Percentiles rank a stretch among this genome's conserved stretches.
phyloP scores from a whole-genome alignment of 2,888 invertebrate genomes.

The Ditula angustiorana region DNA sequence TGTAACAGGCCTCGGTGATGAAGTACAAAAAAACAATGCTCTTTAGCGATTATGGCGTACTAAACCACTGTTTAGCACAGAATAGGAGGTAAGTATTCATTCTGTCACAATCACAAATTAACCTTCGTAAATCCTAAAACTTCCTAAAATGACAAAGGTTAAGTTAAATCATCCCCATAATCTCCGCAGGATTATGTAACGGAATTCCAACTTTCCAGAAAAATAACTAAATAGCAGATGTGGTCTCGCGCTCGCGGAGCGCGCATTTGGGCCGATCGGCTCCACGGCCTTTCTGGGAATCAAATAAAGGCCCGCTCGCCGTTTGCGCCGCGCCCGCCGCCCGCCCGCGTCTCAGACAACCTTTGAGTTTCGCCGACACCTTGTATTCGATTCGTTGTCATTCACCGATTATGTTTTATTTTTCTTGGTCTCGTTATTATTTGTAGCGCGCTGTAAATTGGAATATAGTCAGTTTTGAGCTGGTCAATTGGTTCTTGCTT shows the following conservation, averaged over 20 bases:
- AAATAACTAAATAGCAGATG: constrained; percentile 76
- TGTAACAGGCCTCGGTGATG: too few relatives aligned
- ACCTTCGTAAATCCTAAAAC: neutral
- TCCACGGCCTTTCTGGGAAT: constrained; percentile 79
- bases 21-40: too few relatives aligned
- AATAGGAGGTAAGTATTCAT: too few relatives aligned
- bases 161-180: constrained; percentile 21
- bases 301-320: constrained; percentile 57
- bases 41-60: too few relatives aligned
- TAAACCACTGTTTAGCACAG: too few relatives aligned
- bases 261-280: constrained; percentile 68
- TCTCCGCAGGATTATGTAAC: constrained; percentile 45
- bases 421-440: constrained; percentile 54
- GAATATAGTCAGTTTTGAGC: constrained; percentile 19
- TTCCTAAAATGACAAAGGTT: constrained; percentile 1
- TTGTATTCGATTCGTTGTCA: constrained; percentile 49
- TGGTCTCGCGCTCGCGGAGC: constrained; percentile 63
- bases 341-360: constrained; percentile 52
- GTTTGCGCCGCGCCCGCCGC: constrained; percentile 56
- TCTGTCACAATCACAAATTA: too few relatives aligned
- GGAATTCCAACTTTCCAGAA: constrained; percentile 53
- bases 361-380: constrained; percentile 76
- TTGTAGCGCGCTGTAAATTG: constrained; percentile 50
- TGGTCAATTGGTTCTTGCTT: neutral
- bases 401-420: constrained; percentile 62